Base-by-base conservation (phyloP, 2,888 invertebrate genomes). In the Cordilura impudica region DNA sequence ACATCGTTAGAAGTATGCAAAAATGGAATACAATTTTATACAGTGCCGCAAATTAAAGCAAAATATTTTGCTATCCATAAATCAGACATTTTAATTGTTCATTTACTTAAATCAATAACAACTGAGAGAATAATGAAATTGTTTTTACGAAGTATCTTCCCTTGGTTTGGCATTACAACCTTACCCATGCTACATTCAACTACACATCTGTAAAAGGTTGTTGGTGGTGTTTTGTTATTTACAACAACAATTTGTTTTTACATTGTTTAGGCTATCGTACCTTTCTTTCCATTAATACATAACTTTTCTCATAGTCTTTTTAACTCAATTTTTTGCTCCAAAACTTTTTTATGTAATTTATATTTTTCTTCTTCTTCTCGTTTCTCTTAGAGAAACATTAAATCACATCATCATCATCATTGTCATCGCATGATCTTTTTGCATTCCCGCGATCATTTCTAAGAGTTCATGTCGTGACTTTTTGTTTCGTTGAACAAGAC, bases 381-480 rank as follows among this genome's bases (percentile, higher is more conserved):
- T 61, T 53, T 31, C 31, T 21, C 12, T 18, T 23, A 71, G 21
- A 56, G 31, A 56, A 75, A 75, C 69, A 70, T 74, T 74, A 78
- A 79, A 79, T 79, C 79, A 79, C 79, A 71, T 60, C 74, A 49
- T 61, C 67, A 61, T 56, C 49, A 53, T 66, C 58, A 79, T 79
- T 75, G 79, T 75, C 79, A 79, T 79, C 75, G 79, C 79, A 75
- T 79, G 79, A 79, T 79, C 75, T 75, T 63, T 78, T 72, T 79
- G 35, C 79, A 75, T 79, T 79, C 79, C 79, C 75, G 79, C 79
- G 75, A 75, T 75, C 79, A 79, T 79, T 79, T 72, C 45, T 29
- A 58, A 79, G 79, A 79, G 79, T 79, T 79, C 79, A 79, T 75
- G 75, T 79, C 79, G 79, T 79, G 79, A 79, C 79, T 79, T 71